Evolutionary conservation across 64 coral and sea anemone species (phyloP), one percentile per base, ranked within the genome.

Genomic region (Exaiptasia diaphana): DNA sequence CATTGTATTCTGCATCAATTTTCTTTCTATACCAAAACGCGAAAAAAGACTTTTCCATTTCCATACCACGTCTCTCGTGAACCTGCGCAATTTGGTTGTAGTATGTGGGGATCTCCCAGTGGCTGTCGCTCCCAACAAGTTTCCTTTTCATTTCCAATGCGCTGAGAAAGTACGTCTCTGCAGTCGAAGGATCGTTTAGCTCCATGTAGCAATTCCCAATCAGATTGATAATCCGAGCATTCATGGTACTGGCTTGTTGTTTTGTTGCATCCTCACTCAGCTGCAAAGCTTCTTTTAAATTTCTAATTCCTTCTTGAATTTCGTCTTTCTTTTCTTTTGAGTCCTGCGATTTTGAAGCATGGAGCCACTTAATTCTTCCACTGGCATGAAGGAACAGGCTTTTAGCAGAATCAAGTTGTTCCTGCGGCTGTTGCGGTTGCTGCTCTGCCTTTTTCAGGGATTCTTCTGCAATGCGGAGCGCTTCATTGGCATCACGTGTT

Each of bases 11-110:
- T 53, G 46, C 20, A 18, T 10, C 40, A 23, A 57, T 61, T 38
- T 59, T 65, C 12, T 18, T 15, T 15, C 18, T 39, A 28, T 46
- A 46, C 42, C 29, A 42, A n/a, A n/a, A n/a, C n/a, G n/a, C n/a
- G n/a, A n/a, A n/a, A n/a, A n/a, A n/a, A 34, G 20, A 20, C 33
- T 78, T 78, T 11, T 86, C 17, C 33, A 76, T 41, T 22, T 64
- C 68, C 5, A 30, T 41, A 50, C 69, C 83, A 23, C 10, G 49
- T 30, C 30, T 32, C 10, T 86, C 83, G 50, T 76, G 43, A 36
- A 86, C 54, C 36, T 46, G 21, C 21, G 83, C 83, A 41, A 86
- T 64, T 40, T 86, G 83, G 41, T 86, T 86, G 12, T 77, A 74
- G 41, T 44, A 73, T 13, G 63, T 62, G 1, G 73, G 37, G 53